phyloP scores from a whole-genome alignment of 2,113 vertebrate genomes.

The Urocynchramus pylzowi region DNA sequence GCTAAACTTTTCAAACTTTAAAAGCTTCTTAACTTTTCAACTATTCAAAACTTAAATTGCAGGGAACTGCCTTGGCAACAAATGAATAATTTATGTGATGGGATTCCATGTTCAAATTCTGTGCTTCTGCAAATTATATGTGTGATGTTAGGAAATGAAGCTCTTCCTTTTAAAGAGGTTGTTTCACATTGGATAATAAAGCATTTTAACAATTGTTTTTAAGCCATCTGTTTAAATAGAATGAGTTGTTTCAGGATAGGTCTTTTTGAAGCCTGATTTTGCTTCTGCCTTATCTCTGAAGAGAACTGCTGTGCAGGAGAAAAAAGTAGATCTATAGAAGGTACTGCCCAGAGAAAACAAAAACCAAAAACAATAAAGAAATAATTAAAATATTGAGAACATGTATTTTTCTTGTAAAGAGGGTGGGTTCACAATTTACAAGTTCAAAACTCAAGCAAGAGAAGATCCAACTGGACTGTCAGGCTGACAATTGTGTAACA shows the following conservation, averaged over 20 bases:
- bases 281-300: neutral
- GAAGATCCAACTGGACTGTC: neutral
- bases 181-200: neutral
- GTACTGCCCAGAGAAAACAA: neutral
- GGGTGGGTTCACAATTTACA: neutral
- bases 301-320: neutral
- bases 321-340: neutral
- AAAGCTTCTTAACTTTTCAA: conserved; percentile 4
- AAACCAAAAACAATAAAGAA: neutral
- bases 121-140: neutral
- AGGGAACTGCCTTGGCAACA: neutral
- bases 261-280: neutral
- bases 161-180: neutral
- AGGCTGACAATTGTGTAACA: neutral
- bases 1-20: neutral
- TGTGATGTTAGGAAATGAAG: neutral
- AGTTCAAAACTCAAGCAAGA: neutral
- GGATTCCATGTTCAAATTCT: neutral
- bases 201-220: neutral
- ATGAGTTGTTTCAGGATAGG: neutral
- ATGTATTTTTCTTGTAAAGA: neutral
- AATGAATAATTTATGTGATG: conserved; percentile 24
- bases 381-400: neutral
- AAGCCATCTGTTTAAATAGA: neutral
- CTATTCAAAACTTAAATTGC: neutral